Evolutionary conservation across 2,797 vertebrate genomes (phyloP).

Genomic region (Melanotaenia maccullochi): DNA sequence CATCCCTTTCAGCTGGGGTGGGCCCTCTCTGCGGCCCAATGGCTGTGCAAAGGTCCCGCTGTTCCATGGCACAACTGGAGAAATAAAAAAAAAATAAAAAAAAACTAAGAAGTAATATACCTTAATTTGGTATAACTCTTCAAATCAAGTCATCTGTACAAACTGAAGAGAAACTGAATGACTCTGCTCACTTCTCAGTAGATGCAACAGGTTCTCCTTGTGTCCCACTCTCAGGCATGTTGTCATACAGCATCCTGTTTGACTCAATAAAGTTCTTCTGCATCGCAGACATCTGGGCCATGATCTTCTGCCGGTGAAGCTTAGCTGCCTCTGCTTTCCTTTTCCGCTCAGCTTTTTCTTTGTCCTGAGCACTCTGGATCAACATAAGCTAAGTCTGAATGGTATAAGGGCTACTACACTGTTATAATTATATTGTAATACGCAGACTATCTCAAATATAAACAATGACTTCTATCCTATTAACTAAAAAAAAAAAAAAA

Average conservation of each 20-base stretch:
- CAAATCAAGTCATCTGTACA: not conserved
- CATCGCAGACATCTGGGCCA: slow-evolving; percentile 99
- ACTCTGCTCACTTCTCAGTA: slow-evolving; percentile 84
- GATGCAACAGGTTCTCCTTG: slow-evolving; percentile 82
- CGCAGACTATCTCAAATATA: not conserved
- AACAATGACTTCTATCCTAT: not conserved
- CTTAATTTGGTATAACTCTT: not conserved
- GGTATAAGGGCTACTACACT: not conserved
- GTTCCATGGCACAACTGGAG: slow-evolving; percentile 76
- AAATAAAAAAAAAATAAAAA: not conserved
- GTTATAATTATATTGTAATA: not conserved
- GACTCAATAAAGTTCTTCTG: slow-evolving; percentile 99
- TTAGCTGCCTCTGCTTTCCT: slow-evolving; percentile 97
- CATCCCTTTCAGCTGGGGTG: slow-evolving; percentile 86
- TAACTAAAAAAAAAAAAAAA: no score
- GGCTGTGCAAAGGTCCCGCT: slow-evolving; percentile 85
- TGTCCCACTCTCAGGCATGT: slow-evolving; percentile 84
- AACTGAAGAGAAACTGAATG: not conserved
- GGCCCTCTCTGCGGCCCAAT: slow-evolving; percentile 91
- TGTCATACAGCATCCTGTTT: slow-evolving; percentile 96
- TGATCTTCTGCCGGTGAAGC: slow-evolving; percentile 96
- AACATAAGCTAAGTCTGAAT: not conserved
- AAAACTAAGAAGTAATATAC: not conserved
- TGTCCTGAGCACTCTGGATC: slow-evolving; percentile 89
- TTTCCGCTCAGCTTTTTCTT: slow-evolving; percentile 96